phyloP scores from a whole-genome alignment of 2,113 vertebrate genomes.

The Chamaetylas fuelleborni region DNA sequence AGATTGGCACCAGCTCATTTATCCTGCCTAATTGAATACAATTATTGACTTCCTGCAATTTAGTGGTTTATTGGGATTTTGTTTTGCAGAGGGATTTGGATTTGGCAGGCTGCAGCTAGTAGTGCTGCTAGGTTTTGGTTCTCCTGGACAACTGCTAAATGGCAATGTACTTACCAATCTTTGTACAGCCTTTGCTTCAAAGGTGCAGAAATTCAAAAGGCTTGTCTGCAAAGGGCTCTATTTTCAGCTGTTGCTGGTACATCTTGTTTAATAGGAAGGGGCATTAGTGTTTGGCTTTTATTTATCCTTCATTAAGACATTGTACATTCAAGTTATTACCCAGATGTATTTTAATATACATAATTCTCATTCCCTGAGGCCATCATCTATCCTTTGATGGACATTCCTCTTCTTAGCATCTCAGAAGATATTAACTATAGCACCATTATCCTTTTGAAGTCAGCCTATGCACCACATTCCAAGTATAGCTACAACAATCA shows the following conservation, averaged over 20 bases:
- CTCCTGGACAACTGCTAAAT: not conserved
- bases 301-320: not conserved
- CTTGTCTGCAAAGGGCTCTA: not conserved
- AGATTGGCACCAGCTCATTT: slow-evolving; percentile 21
- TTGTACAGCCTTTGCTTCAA: not conserved
- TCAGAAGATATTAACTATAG: not conserved
- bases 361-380: not conserved
- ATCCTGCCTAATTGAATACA: slow-evolving; percentile 19
- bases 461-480: not conserved
- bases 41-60: slow-evolving; percentile 34
- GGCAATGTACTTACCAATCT: not conserved
- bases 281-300: not conserved
- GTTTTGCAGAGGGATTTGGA: not conserved
- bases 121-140: not conserved
- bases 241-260: not conserved
- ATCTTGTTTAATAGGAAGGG: not conserved
- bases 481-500: not conserved
- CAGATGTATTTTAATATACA: not conserved
- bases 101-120: not conserved
- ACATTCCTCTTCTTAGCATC: not conserved
- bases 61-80: not conserved
- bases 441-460: not conserved
- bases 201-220: not conserved
- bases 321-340: not conserved
- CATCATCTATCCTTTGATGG: not conserved